Percentiles rank a stretch among this genome's conserved stretches.
phyloP scores from a whole-genome alignment of 2,888 invertebrate species.

The Druceiella hillmani region DNA sequence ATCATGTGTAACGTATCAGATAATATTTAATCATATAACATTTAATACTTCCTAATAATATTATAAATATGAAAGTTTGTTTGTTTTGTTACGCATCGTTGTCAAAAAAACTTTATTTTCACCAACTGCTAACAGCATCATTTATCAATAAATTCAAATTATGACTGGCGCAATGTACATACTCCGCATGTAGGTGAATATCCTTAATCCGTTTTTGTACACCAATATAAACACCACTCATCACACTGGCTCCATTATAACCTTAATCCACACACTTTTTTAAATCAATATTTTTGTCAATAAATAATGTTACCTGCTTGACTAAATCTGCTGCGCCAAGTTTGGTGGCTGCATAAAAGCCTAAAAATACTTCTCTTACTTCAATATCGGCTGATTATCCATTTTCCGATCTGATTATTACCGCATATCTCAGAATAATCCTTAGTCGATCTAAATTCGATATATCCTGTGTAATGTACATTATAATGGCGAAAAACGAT shows the following conservation, averaged over 20 bases:
- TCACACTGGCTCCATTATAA: constrained; percentile 30
- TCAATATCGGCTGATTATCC: constrained; percentile 22
- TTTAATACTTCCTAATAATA: too few relatives aligned
- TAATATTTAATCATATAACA: too few relatives aligned
- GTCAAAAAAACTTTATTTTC: constrained; percentile 17
- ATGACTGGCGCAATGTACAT: too few relatives aligned
- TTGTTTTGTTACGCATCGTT: too few relatives aligned
- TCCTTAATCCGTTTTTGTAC: constrained; percentile 25
- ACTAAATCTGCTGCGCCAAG: constrained; percentile 25
- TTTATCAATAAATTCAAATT: constrained; percentile 21
- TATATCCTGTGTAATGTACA: constrained; percentile 27
- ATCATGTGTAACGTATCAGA: too few relatives aligned
- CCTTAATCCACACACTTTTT: constrained; percentile 20
- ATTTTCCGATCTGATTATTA: constrained; percentile 21
- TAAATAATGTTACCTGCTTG: constrained; percentile 22
- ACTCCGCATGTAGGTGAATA: constrained; percentile 24
- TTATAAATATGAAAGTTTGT: too few relatives aligned
- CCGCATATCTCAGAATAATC: constrained; percentile 26
- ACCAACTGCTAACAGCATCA: constrained; percentile 13
- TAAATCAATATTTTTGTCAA: constrained; percentile 15
- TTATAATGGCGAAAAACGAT: constrained; percentile 26
- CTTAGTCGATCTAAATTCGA: constrained; percentile 28
- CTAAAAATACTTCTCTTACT: constrained; percentile 25
- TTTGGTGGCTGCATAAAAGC: constrained; percentile 19
- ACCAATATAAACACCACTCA: too few relatives aligned